Evolutionary conservation across 2,888 invertebrate species (phyloP).

Genomic region (Anorthoa munda): DNA sequence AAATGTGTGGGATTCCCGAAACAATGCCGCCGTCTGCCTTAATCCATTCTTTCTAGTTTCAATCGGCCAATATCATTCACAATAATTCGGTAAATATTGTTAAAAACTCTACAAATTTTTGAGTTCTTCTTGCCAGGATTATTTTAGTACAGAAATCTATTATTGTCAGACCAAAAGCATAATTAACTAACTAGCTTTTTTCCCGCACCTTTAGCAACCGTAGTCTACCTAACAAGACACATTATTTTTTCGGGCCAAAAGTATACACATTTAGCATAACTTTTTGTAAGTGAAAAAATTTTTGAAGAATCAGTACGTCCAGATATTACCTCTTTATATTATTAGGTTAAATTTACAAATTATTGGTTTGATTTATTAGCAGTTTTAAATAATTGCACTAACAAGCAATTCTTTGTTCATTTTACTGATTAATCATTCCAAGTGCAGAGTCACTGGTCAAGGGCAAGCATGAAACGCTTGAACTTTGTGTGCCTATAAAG

Average conservation of each 20-base stretch:
- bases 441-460: constrained; percentile 37
- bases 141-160: neutral
- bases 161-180: neutral
- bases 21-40: neutral
- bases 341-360: too few species aligned
- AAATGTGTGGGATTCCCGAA: constrained; percentile 19
- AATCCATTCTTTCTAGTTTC: constrained; percentile 7
- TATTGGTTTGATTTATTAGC: constrained; percentile 16
- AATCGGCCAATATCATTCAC: neutral
- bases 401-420: constrained; percentile 21
- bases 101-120: neutral
- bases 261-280: too few species aligned
- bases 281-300: too few species aligned
- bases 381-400: constrained; percentile 8
- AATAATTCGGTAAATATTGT: neutral
- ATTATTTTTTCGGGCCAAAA: too few species aligned
- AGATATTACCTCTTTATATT: too few species aligned
- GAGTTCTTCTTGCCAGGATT: neutral
- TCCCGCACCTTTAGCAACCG: too few species aligned
- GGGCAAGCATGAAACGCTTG: constrained; percentile 40
- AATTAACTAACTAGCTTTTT: too few species aligned
- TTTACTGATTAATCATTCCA: constrained; percentile 26
- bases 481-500: constrained; percentile 31
- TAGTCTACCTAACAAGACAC: too few species aligned
- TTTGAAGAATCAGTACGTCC: too few species aligned